Conservation (phyloP, 37 sponge, comb jelly and placozoan species). For the Hormiphora californensis region DNA sequence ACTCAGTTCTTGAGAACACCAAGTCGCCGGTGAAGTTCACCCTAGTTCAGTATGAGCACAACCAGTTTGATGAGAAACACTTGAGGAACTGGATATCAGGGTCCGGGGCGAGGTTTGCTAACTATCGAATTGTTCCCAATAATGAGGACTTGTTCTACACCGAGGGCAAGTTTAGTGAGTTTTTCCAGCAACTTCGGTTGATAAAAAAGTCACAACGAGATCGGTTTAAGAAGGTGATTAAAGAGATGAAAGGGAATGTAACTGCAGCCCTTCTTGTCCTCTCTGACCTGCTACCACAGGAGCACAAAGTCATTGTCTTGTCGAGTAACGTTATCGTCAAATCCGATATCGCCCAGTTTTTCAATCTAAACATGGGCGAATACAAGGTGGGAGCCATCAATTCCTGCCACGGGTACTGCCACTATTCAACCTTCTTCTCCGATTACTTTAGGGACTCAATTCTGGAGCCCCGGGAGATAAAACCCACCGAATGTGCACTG, state of each 20-base stretch:
- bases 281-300: neutral
- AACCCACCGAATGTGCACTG: neutral
- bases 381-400: neutral
- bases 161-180: too few species aligned
- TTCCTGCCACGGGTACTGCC: neutral
- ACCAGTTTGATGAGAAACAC: neutral
- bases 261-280: neutral
- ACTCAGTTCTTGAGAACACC: conserved; percentile 6
- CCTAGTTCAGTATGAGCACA: neutral
- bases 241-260: too few species aligned
- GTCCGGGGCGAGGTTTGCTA: neutral
- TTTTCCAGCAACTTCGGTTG: too few species aligned
- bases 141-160: too few species aligned
- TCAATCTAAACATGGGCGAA: neutral
- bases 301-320: conserved; percentile 28
- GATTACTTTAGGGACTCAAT: neutral
- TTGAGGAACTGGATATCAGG: neutral
- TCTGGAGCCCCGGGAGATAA: neutral
- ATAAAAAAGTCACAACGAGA: too few species aligned
- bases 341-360: conserved; percentile 10
- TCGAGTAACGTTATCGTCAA: neutral
- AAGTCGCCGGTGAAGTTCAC: neutral
- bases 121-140: neutral
- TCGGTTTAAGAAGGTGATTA: too few species aligned
- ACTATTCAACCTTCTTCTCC: neutral